Evolutionary conservation across 2,113 vertebrate species (phyloP), one percentile per base, ranked within the genome.

Genomic region (Emydura subglobosa): DNA sequence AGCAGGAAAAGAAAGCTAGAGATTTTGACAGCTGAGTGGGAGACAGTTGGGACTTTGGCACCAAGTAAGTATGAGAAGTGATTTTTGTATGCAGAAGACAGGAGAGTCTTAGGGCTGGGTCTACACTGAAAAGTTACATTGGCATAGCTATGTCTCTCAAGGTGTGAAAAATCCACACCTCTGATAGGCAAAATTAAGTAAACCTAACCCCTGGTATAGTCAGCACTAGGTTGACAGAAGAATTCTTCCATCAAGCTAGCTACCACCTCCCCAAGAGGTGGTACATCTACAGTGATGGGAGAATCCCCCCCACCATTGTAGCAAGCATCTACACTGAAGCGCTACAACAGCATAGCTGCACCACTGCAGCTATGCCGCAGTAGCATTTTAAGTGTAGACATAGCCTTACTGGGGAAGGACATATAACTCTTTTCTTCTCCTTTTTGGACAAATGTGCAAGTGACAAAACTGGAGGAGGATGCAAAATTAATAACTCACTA

Each of bases 21-120:
- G 42, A 13, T 61, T 82, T 44, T 51, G 27, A 53, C 17, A 90
- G 50, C n/a, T 59, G 47, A 88, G 72, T 16, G 51, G 49, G n/a
- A 88, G 42, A 49, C 87, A 90, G 13, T 21, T 76, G 51, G 81
- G 5, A 5, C 44, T 82, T 78, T 22, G 65, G 16, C 8, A 68
- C 5, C 16, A 8, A 19, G 3, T 6, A 24, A 29, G 1, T 10
- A 27, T 5, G 13, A 65, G 44, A 13, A 1, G 2, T 3, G 29
- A 6, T 8, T 50, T 50, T 57, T 21, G 13, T 11, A 31, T 13
- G 12, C 51, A 86, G 13, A 6, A 76, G 51, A 39, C 27, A 21
- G 31, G 31, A 51, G 85, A 76, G 39, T 27, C 57, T 59, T 59
- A 59, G 27, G 57, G 57, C 57, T 29, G 27, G 31, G 31, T 65